Evolutionary conservation across 2,113 vertebrate species (phyloP), one percentile per base, ranked within the genome.

Genomic region (Puffinus mauretanicus): DNA sequence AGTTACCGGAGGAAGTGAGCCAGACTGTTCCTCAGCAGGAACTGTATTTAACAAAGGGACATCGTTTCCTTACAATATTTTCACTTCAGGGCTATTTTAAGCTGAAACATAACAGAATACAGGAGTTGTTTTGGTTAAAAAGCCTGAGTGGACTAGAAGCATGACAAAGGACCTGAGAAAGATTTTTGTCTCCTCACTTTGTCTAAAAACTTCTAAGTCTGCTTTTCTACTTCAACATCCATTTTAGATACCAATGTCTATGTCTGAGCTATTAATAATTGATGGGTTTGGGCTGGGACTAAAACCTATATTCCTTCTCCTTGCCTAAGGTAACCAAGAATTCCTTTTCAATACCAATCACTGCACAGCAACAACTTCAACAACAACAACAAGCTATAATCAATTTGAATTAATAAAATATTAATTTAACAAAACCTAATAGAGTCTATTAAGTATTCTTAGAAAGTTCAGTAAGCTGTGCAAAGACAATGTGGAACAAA

Each of bases 1-100:
- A 82, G 36, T 7, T 57, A 61, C 18, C 1, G 1, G 54, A 72
- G 52, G 61, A 96, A 82, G 47, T 1, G 0, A 91, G 61, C 20
- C 86, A 94, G 93, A 86, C 77, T 91, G 51, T 52, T 94, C 69
- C 93, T 64, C 91, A 91, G 86, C 84, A 94, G 64, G 88, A 93
- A 67, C 64, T 55, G 19, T 38, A 83, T 96, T 66, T 47, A 81
- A 91, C 69, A 94, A 97, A 91, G 65, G 14, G 18, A 44, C 32
- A 57, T 65, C 6, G 1, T 75, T 82, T 88, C 70, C 54, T 95
- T 69, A 73, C 51, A 88, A 15, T 62, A n/a, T 49, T 58, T 83
- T 66, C 0, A 0, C 70, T 94, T 90, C 58, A 73, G 73, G 36
- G 66, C 82, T 94, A 88, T 94, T 97, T 96, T 94, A 87, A 84